Percentiles rank a stretch among this genome's conserved stretches.
Evolutionary conservation across 2,113 vertebrate genomes (phyloP).

Genomic region (Nyctibius bracteatus): DNA sequence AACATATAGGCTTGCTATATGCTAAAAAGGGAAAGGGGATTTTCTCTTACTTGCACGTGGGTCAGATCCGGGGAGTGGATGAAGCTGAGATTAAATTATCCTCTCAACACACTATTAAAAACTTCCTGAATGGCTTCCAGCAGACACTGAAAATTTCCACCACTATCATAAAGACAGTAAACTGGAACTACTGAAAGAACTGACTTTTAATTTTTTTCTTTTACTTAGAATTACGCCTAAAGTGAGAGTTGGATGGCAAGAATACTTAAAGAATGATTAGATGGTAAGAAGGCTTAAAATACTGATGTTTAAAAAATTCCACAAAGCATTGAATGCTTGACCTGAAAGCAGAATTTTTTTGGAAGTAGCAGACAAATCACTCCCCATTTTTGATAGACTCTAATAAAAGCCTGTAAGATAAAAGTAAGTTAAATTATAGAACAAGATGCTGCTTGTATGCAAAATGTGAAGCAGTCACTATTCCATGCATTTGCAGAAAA

Average conservation of each 20-base stretch:
- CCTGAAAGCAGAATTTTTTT: neutral
- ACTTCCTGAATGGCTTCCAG: slow-evolving; percentile 41
- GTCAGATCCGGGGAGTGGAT: neutral
- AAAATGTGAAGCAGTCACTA: neutral
- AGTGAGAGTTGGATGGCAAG: neutral
- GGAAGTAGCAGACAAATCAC: neutral
- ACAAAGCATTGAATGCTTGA: neutral
- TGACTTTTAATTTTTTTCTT: neutral
- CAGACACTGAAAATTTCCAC: slow-evolving; percentile 15
- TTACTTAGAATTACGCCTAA: neutral
- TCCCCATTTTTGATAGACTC: neutral
- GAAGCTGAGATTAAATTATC: slow-evolving; percentile 33
- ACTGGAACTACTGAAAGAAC: neutral
- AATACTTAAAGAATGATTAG: neutral
- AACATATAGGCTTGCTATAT: neutral
- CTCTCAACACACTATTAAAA: slow-evolving; percentile 36
- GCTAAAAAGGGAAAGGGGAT: slow-evolving; percentile 1
- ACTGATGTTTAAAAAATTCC: neutral
- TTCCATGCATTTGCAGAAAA: neutral
- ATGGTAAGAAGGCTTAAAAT: neutral
- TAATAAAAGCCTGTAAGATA: neutral
- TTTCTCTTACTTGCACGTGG: slow-evolving; percentile 24
- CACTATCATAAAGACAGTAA: neutral
- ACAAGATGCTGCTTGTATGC: neutral
- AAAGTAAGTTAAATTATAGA: neutral